Evolutionary conservation across 1,140 invertebrate genomes (phyloP).

Genomic region (Calephelis virginiensis): DNA sequence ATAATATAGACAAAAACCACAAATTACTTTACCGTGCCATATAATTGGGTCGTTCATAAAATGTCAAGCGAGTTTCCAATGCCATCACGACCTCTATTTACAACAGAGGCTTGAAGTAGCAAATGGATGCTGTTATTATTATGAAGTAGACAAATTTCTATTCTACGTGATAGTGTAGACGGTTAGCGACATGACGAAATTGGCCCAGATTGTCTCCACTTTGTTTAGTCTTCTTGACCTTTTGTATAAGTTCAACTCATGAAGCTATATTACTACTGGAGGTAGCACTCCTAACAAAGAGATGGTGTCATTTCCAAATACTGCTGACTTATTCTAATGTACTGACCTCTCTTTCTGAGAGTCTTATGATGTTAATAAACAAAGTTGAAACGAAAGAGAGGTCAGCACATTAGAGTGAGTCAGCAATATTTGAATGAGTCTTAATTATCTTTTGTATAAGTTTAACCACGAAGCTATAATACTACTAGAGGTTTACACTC

Average conservation of each 20-base stretch:
- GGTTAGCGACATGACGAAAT: conserved; percentile 8
- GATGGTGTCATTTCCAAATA: no score
- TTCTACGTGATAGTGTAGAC: conserved; percentile 46
- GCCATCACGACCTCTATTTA: conserved; percentile 46
- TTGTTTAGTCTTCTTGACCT: conserved; percentile 6
- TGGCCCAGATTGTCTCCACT: conserved; percentile 5
- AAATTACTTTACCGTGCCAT: conserved; percentile 18
- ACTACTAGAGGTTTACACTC: no score
- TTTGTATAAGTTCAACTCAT: background rate
- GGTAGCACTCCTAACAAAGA: no score
- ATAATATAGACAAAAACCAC: conserved; percentile 2
- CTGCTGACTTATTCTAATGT: no score
- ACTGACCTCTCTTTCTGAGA: no score
- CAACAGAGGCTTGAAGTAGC: conserved; percentile 33
- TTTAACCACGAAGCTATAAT: no score
- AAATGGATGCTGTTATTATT: conserved; percentile 42
- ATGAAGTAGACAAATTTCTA: conserved; percentile 47
- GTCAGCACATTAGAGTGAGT: no score
- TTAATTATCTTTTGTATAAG: no score
- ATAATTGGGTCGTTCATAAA: conserved; percentile 27
- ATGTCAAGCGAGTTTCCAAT: conserved; percentile 35
- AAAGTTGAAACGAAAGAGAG: no score
- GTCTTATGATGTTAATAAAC: no score
- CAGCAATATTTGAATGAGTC: no score
- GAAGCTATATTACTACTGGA: no score